Base-by-base conservation (phyloP, 2,888 invertebrate species). In the Synergus laeviventris region DNA sequence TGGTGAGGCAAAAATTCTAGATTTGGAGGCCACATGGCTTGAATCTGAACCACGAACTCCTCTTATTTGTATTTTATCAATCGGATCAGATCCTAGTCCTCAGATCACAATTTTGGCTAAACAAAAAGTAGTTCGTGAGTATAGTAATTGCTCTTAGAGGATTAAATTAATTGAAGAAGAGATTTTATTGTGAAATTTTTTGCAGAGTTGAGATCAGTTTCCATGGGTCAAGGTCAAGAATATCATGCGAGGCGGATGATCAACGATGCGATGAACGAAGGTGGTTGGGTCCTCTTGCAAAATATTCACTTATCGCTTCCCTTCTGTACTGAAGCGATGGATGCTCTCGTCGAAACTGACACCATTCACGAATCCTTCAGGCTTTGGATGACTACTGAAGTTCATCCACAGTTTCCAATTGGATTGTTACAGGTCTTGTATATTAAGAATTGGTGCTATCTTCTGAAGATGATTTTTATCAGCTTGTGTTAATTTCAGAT, bases 161-260 rank as follows among this genome's bases (percentile, higher is more conserved):
- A 74, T 64, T 76, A 61, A 76, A 74, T 64, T 76, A 61, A 45
- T 24, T 75, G 31, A n/a, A 70, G 31, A 56, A 74, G 66, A n/a
- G 61, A 24, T 45, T 45, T 31, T 21, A 56, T 24, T 61, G 3
- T 24, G 14, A 3, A 74, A 70, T 39, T 39, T 73, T 81, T 88
- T 91, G 11, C 87, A 96, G 96, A 93, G 77, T 89, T 97, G 16
- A 95, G 95, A 88, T 94, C 96, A 0, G 97, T 99, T 7, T 99
- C 98, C 8, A 98, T 99, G 98, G 99, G 99, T 2, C 99, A 99
- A 93, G 99, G 98, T 0, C 98, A 99, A 92, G 99, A 96, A 88
- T 92, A 95, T 86, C 96, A 96, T 79, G 97, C 97, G 0, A 93
- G 97, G 38, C 94, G 95, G 87, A 94, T 97, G 92, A 95, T 97